A percentile compares a stretch with the other conserved stretches of the same genome.
These are phyloP conservation scores for Rhombomys opimus DNA, from an alignment of 2,113 vertebrate species.

Conservation along the genomic window DNA sequence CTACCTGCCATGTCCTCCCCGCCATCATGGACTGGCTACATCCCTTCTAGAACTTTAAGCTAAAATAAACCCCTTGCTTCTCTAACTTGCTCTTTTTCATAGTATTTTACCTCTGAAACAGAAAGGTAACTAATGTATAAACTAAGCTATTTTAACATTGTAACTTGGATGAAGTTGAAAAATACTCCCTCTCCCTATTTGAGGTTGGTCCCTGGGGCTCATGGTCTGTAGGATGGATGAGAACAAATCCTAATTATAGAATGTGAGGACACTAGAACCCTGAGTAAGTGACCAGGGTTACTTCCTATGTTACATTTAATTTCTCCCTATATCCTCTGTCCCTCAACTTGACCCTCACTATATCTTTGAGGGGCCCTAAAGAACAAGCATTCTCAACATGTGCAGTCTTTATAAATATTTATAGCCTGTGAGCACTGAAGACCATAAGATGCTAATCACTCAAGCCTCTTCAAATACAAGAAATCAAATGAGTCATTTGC, in stretches of 20 bases:
- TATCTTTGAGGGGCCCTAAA: neutral
- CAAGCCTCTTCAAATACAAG: neutral
- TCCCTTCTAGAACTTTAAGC: neutral
- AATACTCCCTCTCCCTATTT: neutral
- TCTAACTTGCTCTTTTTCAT: neutral
- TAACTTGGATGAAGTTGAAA: neutral
- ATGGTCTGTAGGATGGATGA: neutral
- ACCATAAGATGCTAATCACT: neutral
- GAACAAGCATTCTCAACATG: neutral
- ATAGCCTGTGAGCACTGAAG: neutral
- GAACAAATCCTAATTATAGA: neutral
- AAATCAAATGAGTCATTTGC: neutral
- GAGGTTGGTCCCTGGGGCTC: neutral
- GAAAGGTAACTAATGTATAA: neutral
- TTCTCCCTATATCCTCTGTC: neutral
- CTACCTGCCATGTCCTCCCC: neutral
- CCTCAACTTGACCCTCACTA: neutral
- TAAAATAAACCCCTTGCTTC: neutral
- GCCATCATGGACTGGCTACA: neutral
- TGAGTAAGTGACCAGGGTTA: neutral
- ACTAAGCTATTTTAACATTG: neutral
- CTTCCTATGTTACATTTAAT: neutral
- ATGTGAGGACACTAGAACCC: constrained; percentile 8
- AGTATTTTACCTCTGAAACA: neutral
- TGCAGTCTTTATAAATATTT: neutral